Percentiles rank a stretch among this genome's conserved stretches.
Conservation (phyloP, 1,140 invertebrate species). For the Drosophila orosa region DNA sequence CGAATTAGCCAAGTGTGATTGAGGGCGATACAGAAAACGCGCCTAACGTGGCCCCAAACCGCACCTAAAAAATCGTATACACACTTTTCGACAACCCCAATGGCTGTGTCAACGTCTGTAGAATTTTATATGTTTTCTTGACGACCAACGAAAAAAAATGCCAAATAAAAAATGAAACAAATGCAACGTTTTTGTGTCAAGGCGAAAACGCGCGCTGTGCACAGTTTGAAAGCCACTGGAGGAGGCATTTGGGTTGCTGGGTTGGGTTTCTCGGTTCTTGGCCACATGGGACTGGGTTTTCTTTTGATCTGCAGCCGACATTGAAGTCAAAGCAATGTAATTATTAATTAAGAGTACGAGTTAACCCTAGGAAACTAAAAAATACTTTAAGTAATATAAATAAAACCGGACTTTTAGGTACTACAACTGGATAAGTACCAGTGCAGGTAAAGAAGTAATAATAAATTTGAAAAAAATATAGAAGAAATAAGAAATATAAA, state of each 20-base stretch:
- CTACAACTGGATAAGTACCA: not conserved
- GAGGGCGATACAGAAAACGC: not conserved
- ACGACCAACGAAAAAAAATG: slow-evolving; percentile 46
- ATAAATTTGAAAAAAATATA: not conserved
- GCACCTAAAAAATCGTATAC: slow-evolving; percentile 41
- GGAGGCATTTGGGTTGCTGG: slow-evolving; percentile 31
- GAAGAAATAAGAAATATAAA: not conserved
- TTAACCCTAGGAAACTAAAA: slow-evolving; percentile 17
- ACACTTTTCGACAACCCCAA: slow-evolving; percentile 36
- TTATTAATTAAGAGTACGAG: slow-evolving; percentile 40
- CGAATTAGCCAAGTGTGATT: not conserved
- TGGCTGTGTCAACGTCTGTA: slow-evolving; percentile 53
- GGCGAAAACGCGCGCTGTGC: slow-evolving; percentile 71
- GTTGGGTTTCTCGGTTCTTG: slow-evolving; percentile 43
- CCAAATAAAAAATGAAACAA: slow-evolving; percentile 52
- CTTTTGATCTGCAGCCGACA: slow-evolving; percentile 67
- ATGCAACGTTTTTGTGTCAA: slow-evolving; percentile 64
- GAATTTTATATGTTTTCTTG: slow-evolving; percentile 59
- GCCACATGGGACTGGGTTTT: slow-evolving; percentile 40
- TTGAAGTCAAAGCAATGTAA: slow-evolving; percentile 36
- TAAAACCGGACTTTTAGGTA: not conserved
- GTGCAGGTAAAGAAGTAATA: not conserved
- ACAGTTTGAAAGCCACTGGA: slow-evolving; percentile 70
- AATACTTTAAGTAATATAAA: not conserved
- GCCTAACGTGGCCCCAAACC: slow-evolving; percentile 8